phyloP scores from a whole-genome alignment of 2,797 vertebrate genomes.

The Smutsia gigantea region DNA sequence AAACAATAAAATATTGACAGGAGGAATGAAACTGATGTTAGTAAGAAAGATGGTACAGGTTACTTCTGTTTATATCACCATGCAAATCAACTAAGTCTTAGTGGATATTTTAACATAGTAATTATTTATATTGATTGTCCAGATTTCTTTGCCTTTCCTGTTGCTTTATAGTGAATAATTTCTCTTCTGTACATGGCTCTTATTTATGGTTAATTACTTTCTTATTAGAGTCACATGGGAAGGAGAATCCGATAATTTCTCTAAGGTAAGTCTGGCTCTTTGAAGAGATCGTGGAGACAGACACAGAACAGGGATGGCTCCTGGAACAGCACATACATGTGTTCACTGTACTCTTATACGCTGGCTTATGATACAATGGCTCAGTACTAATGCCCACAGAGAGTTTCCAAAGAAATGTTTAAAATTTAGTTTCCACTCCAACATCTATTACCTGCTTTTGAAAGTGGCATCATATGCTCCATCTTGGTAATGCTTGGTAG shows the following conservation, averaged over 20 bases:
- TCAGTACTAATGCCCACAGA: rapidly evolving
- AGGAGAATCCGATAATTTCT: background rate
- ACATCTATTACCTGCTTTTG: background rate
- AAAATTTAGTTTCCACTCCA: background rate
- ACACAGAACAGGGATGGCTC: background rate
- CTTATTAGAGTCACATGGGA: background rate
- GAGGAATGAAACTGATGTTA: background rate
- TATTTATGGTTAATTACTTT: background rate
- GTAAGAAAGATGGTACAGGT: background rate
- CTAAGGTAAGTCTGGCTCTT: background rate
- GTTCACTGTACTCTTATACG: background rate
- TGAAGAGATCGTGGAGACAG: background rate
- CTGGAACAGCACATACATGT: rapidly evolving
- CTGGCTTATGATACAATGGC: rapidly evolving
- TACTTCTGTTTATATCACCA: background rate
- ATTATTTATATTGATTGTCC: background rate
- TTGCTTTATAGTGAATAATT: background rate
- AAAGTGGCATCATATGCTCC: background rate
- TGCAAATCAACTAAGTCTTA: background rate
- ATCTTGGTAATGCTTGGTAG: background rate
- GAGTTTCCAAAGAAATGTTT: background rate
- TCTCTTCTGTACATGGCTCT: background rate
- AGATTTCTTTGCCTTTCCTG: background rate
- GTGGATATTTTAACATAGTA: background rate
- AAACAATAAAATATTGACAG: background rate